Base-by-base conservation (phyloP, 2,888 invertebrate species). In the Latheticus oryzae region DNA sequence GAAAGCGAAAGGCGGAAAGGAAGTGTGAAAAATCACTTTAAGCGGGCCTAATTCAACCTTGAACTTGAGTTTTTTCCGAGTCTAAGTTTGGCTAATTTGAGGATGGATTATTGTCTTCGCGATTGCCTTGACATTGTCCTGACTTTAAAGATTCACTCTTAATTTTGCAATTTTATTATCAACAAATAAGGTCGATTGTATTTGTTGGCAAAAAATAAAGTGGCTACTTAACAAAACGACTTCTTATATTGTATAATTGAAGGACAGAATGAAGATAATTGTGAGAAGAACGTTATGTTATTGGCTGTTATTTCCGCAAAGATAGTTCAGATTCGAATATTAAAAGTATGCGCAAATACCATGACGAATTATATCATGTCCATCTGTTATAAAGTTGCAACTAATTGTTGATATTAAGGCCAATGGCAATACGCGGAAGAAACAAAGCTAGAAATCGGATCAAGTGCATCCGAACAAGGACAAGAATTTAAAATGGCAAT, bases 401-500 rank as follows among this genome's bases (percentile, higher is more conserved):
- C 16, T 33, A 16, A 33, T 30, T 16, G 37, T 42, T 50, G 57
- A 55, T 59, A 66, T 62, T 67, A 62, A 66, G 67, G 65, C 63
- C 62, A 57, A 28, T 33, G 50, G 26, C 45, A 30, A 53, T 53
- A 58, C 48, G 40, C 61, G 67, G 64, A 67, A 64, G 59, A 65
- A 62, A 61, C 58, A 42, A 59, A 61, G 13, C 60, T 67, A 67
- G 65, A 65, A 68, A 66, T 66, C 65, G 40, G 67, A 67, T 67
- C 64, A 66, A 65, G 64, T 64, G 63, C 65, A 66, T 52, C 47
- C 17, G 58, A 62, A 62, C 64, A 68, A 68, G 66, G 68, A 55
- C 62, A 59, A 47, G 45, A n/a, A n/a, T n/a, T n/a, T n/a, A n/a
- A n/a, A n/a, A n/a, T n/a, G n/a, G n/a, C n/a, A n/a, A n/a, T n/a